Conservation (phyloP, 2,113 vertebrate genomes). For the Brachionichthys hirsutus region DNA sequence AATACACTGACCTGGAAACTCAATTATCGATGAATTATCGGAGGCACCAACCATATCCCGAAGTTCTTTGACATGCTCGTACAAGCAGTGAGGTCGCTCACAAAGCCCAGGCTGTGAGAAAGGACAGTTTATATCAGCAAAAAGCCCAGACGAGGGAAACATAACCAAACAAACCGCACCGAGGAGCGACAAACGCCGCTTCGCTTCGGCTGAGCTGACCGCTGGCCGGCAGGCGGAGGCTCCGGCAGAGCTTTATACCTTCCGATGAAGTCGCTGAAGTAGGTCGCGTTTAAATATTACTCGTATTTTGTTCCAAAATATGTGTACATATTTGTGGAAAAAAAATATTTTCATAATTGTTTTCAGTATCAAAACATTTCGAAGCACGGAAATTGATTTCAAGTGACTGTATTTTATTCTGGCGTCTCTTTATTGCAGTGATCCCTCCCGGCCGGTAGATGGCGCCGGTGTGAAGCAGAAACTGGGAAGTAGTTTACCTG, state of each 20-base stretch:
- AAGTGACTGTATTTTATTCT: too few relatives aligned
- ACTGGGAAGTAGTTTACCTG: not conserved
- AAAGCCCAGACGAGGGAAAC: conserved; percentile 69
- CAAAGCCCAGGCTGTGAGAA: conserved; percentile 31
- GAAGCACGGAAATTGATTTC: too few relatives aligned
- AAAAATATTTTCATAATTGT: too few relatives aligned
- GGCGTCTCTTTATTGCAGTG: too few relatives aligned
- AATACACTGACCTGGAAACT: conserved; percentile 54
- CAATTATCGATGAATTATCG: conserved; percentile 4
- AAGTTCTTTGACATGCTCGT: conserved; percentile 49
- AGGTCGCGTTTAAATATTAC: too few relatives aligned
- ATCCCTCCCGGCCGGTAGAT: too few relatives aligned
- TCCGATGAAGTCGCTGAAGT: not conserved
- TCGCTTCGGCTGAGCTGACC: too few relatives aligned
- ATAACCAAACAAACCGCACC: conserved; percentile 28
- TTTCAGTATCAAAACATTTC: too few relatives aligned
- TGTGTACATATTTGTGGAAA: too few relatives aligned
- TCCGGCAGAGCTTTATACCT: conserved; percentile 25
- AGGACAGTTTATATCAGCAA: conserved; percentile 59
- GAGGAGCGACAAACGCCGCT: not conserved
- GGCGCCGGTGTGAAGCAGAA: too few relatives aligned
- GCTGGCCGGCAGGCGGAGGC: not conserved
- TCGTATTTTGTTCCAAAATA: too few relatives aligned
- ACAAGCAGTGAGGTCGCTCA: conserved; percentile 64
- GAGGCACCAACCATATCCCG: not conserved